Percentiles rank a stretch among this genome's conserved stretches.
phyloP scores from a whole-genome alignment of 2,113 vertebrate species.

The Macrotus californicus region DNA sequence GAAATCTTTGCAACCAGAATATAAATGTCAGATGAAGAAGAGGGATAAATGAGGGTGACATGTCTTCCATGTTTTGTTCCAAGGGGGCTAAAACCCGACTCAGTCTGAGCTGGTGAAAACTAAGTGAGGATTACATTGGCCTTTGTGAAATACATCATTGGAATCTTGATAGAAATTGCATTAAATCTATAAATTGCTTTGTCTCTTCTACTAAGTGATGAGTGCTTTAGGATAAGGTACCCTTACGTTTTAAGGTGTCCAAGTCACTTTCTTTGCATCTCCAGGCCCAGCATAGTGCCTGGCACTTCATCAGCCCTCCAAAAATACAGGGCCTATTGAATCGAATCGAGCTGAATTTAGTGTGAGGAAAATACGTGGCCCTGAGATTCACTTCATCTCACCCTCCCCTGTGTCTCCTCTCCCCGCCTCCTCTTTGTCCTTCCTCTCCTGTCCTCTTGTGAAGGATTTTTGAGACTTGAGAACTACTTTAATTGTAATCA shows the following conservation, averaged over 20 bases:
- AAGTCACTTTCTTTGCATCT: background rate
- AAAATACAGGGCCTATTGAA: background rate
- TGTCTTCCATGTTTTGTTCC: background rate
- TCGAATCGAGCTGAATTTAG: background rate
- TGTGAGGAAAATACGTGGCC: background rate
- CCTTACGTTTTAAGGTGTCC: background rate
- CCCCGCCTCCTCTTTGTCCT: background rate
- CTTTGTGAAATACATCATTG: background rate
- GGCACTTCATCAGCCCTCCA: background rate
- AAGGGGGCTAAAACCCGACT: background rate
- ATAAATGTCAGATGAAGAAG: background rate
- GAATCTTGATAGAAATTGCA: no score
- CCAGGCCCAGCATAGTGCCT: background rate
- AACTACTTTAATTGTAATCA: conserved; percentile 46
- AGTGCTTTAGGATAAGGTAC: background rate
- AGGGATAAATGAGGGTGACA: background rate
- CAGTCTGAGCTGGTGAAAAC: background rate
- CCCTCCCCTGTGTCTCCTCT: background rate
- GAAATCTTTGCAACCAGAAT: background rate
- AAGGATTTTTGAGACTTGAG: conserved; percentile 47
- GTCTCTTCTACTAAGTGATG: background rate
- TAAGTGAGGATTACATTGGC: no score
- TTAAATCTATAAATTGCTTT: no score
- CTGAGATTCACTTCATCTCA: background rate
- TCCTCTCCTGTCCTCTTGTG: background rate